phyloP scores from a whole-genome alignment of 2,888 invertebrate species.

The Phorcus lineatus region DNA sequence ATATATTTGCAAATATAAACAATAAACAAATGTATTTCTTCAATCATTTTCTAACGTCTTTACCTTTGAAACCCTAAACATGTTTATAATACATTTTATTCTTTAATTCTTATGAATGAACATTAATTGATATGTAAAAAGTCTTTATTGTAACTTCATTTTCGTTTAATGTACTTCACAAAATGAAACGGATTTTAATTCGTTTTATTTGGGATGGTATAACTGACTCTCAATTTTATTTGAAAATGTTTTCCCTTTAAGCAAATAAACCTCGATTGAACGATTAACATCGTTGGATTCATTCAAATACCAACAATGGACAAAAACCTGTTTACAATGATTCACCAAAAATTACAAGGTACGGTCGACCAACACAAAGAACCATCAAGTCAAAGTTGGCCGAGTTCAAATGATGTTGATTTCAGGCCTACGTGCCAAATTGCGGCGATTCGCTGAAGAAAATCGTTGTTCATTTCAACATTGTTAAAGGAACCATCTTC shows the following conservation, averaged over 20 bases:
- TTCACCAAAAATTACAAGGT: constrained; percentile 10
- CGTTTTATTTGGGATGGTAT: no score
- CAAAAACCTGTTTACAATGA: neutral
- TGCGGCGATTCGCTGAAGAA: constrained; percentile 10
- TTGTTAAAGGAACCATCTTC: constrained; percentile 21
- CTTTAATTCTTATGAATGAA: no score
- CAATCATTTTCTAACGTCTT: no score
- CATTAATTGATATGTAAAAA: no score
- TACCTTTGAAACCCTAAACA: no score
- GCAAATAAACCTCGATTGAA: neutral
- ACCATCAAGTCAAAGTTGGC: neutral
- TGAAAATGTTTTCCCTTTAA: neutral
- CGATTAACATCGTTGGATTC: neutral
- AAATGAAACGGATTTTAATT: no score
- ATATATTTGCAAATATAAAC: no score
- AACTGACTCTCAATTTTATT: no score
- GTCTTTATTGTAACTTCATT: no score
- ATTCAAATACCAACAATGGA: constrained; percentile 6
- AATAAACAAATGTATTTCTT: no score
- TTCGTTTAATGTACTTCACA: no score
- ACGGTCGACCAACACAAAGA: neutral
- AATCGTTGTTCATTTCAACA: constrained; percentile 19
- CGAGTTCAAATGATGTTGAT: constrained; percentile 11
- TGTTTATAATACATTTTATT: no score
- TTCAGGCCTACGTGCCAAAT: constrained; percentile 10